Percentiles rank a stretch among this genome's conserved stretches.
Evolutionary conservation across 2,888 invertebrate genomes (phyloP).

Genomic region (Andrena haemorrhoa): DNA sequence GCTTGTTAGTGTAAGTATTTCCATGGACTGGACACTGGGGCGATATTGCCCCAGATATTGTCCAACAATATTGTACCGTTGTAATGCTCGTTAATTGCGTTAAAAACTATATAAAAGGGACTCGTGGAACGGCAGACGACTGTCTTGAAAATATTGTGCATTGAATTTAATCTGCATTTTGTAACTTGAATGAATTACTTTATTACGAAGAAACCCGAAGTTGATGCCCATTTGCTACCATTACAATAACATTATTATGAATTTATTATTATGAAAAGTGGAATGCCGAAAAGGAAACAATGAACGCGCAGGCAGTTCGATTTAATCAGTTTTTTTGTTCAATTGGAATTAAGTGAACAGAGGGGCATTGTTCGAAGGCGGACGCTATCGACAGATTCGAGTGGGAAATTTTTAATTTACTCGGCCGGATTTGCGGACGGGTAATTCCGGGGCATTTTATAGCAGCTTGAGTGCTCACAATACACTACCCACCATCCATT

Average conservation of each 20-base stretch:
- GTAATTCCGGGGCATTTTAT: constrained; percentile 67
- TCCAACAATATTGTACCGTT: too few species aligned
- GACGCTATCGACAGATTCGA: constrained; percentile 41
- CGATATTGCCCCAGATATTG: too few species aligned
- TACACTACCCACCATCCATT: constrained; percentile 32
- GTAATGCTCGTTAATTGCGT: too few species aligned
- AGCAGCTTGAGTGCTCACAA: constrained; percentile 50
- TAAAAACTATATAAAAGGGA: too few species aligned
- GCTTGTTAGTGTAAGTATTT: background rate
- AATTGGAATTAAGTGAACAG: constrained; percentile 33
- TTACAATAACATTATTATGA: background rate
- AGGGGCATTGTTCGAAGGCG: constrained; percentile 34
- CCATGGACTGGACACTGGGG: too few species aligned
- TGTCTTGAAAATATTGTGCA: too few species aligned
- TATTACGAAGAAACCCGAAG: background rate
- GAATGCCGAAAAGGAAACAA: constrained; percentile 7
- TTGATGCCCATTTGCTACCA: background rate
- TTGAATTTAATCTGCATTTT: background rate
- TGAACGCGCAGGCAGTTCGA: background rate
- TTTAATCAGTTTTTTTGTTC: constrained; percentile 42
- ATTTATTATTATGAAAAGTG: background rate
- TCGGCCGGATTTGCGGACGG: constrained; percentile 52
- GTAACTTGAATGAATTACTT: background rate
- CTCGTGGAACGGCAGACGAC: too few species aligned
- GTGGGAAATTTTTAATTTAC: constrained; percentile 70